A percentile compares a stretch with the other conserved stretches of the same genome.
Evolutionary conservation across 2,888 invertebrate genomes (phyloP).

Genomic region (Ophioninae sp.): DNA sequence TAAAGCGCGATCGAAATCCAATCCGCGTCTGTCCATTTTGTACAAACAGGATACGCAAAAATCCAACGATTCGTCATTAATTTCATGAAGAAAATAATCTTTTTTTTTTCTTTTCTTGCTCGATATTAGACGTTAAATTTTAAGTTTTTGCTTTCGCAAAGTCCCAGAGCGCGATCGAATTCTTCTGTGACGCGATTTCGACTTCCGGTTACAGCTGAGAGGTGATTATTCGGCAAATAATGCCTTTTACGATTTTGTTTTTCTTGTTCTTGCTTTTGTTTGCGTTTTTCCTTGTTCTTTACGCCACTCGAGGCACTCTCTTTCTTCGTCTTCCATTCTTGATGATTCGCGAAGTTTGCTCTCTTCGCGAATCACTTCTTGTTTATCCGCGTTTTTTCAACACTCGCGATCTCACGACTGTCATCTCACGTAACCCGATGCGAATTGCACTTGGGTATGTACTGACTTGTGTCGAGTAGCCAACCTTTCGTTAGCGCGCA

Average conservation of each 20-base stretch:
- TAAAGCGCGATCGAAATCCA: background rate
- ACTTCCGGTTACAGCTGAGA: background rate
- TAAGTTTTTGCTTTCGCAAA: background rate
- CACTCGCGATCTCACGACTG: constrained; percentile 67
- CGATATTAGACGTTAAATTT: background rate
- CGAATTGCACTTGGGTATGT: constrained; percentile 78
- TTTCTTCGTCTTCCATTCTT: background rate
- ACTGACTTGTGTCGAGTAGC: constrained; percentile 77
- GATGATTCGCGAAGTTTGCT: background rate
- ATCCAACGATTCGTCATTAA: background rate
- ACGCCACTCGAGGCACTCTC: background rate
- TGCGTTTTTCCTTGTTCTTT: background rate
- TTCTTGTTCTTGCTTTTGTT: background rate
- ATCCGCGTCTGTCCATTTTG: background rate
- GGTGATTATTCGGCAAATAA: background rate
- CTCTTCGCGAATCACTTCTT: background rate
- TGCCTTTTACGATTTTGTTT: background rate
- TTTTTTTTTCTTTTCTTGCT: background rate
- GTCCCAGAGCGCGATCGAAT: background rate
- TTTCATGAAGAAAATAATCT: background rate
- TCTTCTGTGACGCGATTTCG: background rate
- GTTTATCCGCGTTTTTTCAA: constrained; percentile 47
- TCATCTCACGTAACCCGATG: constrained; percentile 78
- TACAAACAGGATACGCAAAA: background rate
- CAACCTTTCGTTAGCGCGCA: constrained; percentile 80